phyloP scores from a whole-genome alignment of 1,140 invertebrate species.

The Thalassaphorura encarpata region DNA sequence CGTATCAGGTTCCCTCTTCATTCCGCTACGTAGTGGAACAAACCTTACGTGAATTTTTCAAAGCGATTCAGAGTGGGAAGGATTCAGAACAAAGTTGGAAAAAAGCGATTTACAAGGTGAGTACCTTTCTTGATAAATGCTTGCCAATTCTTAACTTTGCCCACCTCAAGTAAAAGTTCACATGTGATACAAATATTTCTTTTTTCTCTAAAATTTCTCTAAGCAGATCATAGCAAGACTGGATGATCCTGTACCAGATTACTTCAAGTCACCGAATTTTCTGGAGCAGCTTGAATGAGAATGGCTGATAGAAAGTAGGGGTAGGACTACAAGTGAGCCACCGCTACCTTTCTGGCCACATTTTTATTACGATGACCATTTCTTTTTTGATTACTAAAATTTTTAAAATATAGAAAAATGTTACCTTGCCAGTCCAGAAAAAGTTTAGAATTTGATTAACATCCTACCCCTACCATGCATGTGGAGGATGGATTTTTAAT shows the following conservation, averaged over 20 bases:
- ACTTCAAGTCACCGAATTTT: conserved; percentile 99
- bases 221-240: conserved; percentile 81
- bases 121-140: background rate
- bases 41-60: conserved; percentile 96
- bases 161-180: background rate
- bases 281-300: conserved; percentile 91
- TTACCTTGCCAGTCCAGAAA: too few species aligned
- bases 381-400: too few species aligned
- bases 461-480: too few species aligned
- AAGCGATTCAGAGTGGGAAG: conserved; percentile 87
- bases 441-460: too few species aligned
- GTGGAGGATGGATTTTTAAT: too few species aligned
- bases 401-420: too few species aligned
- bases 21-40: conserved; percentile 95
- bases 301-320: background rate
- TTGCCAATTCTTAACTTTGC: background rate
- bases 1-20: conserved; percentile 82
- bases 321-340: too few species aligned
- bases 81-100: conserved; percentile 99
- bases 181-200: background rate
- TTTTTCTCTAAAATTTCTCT: background rate
- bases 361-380: too few species aligned
- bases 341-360: too few species aligned
- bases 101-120: conserved; percentile 93
- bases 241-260: conserved; percentile 97